Conservation (phyloP, 2,888 invertebrate genomes). For the Xanthia togata region DNA sequence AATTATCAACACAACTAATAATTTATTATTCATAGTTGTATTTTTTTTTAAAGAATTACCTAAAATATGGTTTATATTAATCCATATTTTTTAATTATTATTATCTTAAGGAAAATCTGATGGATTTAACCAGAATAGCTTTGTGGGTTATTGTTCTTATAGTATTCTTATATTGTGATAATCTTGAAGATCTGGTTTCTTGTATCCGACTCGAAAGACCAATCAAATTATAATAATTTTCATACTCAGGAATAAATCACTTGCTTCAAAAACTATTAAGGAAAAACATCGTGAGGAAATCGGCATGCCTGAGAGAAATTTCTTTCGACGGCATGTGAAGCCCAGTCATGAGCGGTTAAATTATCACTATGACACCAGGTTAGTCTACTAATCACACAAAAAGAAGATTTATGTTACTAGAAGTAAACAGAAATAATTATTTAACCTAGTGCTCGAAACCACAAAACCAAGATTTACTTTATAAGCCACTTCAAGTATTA, state of each 20-base stretch:
- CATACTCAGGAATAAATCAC: background rate
- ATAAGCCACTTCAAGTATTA: background rate
- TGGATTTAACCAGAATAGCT: background rate
- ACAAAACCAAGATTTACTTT: background rate
- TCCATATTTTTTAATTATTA: slow-evolving; percentile 4
- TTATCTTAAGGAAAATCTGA: slow-evolving; percentile 8
- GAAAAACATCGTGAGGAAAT: too few relatives aligned
- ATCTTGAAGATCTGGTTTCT: background rate
- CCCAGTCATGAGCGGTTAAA: too few relatives aligned
- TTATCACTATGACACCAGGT: too few relatives aligned
- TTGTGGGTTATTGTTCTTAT: background rate
- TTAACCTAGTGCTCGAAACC: background rate
- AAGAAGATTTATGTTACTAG: background rate
- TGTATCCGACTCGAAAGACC: background rate
- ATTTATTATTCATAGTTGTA: too few relatives aligned
- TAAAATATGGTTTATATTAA: too few relatives aligned
- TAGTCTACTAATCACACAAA: too few relatives aligned
- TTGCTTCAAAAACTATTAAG: too few relatives aligned
- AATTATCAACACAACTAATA: too few relatives aligned
- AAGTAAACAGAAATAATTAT: too few relatives aligned
- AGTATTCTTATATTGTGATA: background rate
- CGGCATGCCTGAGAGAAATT: too few relatives aligned
- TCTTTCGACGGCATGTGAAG: too few relatives aligned
- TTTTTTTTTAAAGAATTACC: too few relatives aligned
- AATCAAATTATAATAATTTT: background rate